Evolutionary conservation across 1,140 invertebrate genomes (phyloP).

Genomic region (Meloidogyne floridensis): DNA sequence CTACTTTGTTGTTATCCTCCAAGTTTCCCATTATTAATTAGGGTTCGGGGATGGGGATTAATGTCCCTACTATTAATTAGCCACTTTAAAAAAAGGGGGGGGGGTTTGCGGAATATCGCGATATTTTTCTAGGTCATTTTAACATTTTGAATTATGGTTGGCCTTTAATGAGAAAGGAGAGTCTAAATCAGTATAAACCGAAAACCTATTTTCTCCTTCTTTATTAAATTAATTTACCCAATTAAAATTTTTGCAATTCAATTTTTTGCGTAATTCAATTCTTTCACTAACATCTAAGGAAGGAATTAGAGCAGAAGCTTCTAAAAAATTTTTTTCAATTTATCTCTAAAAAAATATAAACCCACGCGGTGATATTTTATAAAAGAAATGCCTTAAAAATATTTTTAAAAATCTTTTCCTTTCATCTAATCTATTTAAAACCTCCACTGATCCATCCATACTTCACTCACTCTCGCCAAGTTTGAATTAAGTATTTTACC

Average conservation of each 20-base stretch:
- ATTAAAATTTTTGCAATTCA: conserved; percentile 88
- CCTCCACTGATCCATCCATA: conserved; percentile 87
- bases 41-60: too few species aligned
- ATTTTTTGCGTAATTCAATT: conserved; percentile 75
- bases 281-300: conserved; percentile 73
- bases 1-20: too few species aligned
- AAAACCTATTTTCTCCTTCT: too few species aligned
- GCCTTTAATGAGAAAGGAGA: too few species aligned
- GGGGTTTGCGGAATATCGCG: too few species aligned
- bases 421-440: neutral
- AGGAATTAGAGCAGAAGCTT: conserved; percentile 68
- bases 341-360: conserved; percentile 18
- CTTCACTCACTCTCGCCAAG: conserved; percentile 90
- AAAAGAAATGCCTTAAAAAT: conserved; percentile 81
- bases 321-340: conserved; percentile 64
- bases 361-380: conserved; percentile 94
- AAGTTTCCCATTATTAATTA: too few species aligned
- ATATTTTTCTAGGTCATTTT: too few species aligned
- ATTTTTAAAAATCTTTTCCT: neutral
- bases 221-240: conserved; percentile 71
- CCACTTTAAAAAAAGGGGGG: neutral
- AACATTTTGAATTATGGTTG: too few species aligned
- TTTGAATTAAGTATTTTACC: conserved; percentile 96
- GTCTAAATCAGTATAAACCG: too few species aligned
- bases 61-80: too few species aligned